phyloP scores from a whole-genome alignment of 2,888 invertebrate genomes.

The Pelosia muscerda region DNA sequence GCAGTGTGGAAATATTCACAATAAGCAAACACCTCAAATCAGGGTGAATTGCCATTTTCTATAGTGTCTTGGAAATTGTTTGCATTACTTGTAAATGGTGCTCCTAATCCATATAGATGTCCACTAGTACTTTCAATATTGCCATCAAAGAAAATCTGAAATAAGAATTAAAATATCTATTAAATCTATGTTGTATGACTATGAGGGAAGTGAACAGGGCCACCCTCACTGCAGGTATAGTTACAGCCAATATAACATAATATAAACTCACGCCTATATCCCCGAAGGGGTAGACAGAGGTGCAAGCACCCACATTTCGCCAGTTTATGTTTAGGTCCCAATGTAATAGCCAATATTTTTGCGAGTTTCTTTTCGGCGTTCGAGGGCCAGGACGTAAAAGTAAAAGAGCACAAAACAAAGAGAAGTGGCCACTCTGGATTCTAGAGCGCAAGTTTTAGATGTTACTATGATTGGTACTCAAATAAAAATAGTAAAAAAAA shows the following conservation, averaged over 20 bases:
- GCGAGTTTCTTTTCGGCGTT: too few species aligned
- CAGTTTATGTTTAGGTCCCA: too few species aligned
- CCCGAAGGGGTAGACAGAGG: too few species aligned
- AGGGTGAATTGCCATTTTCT: slow-evolving; percentile 88
- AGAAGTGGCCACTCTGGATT: not conserved
- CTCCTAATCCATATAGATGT: slow-evolving; percentile 97
- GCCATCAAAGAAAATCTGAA: slow-evolving; percentile 99
- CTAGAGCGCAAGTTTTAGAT: not conserved
- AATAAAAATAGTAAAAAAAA: not conserved
- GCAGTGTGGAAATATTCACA: slow-evolving; percentile 33
- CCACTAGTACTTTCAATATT: slow-evolving; percentile 99
- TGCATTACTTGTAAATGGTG: slow-evolving; percentile 93
- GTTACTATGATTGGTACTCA: not conserved
- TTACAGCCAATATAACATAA: too few species aligned
- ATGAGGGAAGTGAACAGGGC: too few species aligned
- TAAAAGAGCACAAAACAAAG: not conserved
- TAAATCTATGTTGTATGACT: not conserved
- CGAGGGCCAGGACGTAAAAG: too few species aligned
- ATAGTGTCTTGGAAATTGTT: slow-evolving; percentile 90
- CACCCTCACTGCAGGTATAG: too few species aligned
- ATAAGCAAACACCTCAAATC: slow-evolving; percentile 53
- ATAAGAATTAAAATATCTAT: slow-evolving; percentile 15
- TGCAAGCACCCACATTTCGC: too few species aligned
- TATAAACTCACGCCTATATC: too few species aligned
- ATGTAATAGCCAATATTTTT: too few species aligned